Evolutionary conservation across 2,888 invertebrate genomes (phyloP), one percentile per base, ranked within the genome.

Genomic region (Perizoma flavofasciatum): DNA sequence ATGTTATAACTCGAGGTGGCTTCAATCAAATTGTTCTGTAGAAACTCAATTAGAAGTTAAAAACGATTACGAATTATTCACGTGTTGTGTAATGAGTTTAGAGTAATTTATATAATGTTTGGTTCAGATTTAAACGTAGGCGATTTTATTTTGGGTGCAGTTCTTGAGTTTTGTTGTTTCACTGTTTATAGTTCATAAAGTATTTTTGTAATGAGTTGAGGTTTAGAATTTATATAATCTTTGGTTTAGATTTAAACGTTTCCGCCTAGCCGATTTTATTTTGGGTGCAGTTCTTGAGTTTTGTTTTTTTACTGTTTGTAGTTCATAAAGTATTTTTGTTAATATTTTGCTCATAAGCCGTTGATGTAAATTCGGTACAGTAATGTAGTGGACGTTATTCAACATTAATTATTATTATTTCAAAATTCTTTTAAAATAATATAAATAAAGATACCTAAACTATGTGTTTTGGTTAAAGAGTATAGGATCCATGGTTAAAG

Each of bases 31-130:
- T 69, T 65, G 40, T 55, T 67, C 64, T 68, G 69, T 74, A 73
- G 74, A 78, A 82, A 81, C 70, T 71, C 74, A 79, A 80, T 79
- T 78, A 79, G 74, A 80, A 78, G 72, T 81, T 76, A 58, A 71
- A 78, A 76, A 78, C 73, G 62, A 72, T 78, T 73, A 61, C 60
- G 60, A 58, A 53, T 56, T 60, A 61, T 77, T 82, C 74, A 75
- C 71, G 77, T 79, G 75, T 82, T 78, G 70, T 68, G 72, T 73
- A 79, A 81, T 67, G 22, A 22, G 22, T 1, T 22, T 22, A 22
- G 22, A 22, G 22, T 3, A 22, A 22, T 22, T 22, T 22, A 22
- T 22, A 22, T 22, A 22, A 22, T 22, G 1, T 22, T 22, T 49
- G 69, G 63, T 59, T 72, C 72, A 71, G 64, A 73, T 81, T 74